phyloP scores from a whole-genome alignment of 2,797 vertebrate genomes.

The Perodicticus potto region DNA sequence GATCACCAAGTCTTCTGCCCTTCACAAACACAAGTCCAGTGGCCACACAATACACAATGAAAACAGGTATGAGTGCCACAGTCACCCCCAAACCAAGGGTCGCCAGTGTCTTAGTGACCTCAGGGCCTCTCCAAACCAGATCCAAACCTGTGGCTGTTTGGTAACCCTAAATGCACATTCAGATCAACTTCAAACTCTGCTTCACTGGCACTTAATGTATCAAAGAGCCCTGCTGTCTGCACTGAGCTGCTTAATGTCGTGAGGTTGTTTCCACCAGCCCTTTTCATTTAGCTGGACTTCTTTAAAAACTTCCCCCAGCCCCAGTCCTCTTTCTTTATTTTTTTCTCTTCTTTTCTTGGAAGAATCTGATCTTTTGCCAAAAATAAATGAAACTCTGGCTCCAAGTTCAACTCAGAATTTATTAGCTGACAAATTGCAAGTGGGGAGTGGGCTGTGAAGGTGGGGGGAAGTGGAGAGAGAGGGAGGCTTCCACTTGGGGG shows the following conservation, averaged over 20 bases:
- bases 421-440: slow-evolving; percentile 79
- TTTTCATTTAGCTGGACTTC: slow-evolving; percentile 66
- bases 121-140: slow-evolving; percentile 26
- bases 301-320: neutral
- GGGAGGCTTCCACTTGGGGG: slow-evolving; percentile 51
- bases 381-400: slow-evolving; percentile 74
- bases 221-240: slow-evolving; percentile 36
- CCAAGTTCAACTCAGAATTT: slow-evolving; percentile 77
- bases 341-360: slow-evolving; percentile 66
- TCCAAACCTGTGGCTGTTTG: neutral
- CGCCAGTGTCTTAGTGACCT: neutral
- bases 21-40: neutral
- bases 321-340: neutral
- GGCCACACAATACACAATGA: neutral
- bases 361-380: slow-evolving; percentile 77
- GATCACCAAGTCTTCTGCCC: neutral
- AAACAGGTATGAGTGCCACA: neutral
- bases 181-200: slow-evolving; percentile 55
- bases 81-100: neutral
- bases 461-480: neutral
- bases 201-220: slow-evolving; percentile 60
- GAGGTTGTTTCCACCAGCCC: slow-evolving; percentile 45
- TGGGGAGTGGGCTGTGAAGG: slow-evolving; percentile 44
- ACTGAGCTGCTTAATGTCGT: neutral
- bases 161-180: neutral